Evolutionary conservation across 2,113 vertebrate genomes (phyloP), one percentile per base, ranked within the genome.

Genomic region (Nannobrachium achirus): DNA sequence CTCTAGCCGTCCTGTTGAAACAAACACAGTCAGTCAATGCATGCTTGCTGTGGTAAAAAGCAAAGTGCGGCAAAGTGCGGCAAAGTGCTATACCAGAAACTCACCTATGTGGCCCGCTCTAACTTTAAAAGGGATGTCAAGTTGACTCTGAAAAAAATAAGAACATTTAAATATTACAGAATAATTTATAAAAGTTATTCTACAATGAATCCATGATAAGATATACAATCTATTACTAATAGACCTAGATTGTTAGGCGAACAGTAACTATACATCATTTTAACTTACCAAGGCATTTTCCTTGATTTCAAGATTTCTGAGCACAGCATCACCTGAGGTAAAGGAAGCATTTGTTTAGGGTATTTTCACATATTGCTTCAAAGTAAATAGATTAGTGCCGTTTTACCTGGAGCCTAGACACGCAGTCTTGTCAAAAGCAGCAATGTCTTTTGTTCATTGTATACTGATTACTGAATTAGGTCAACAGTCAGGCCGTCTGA

Each of bases 101-200:
- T 95, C 92, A 98, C 98, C 93, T 92, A 99, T 98, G 79, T 97
- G 95, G 38, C 98, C 98, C 20, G 96, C 95, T 93, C 93, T 94
- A 76, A 99, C 95, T 94, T 96, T 98, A 89, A 99, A 99, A 56
- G 97, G 98, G 75, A 99, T 96, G 91, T 98, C 95, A 83, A 99
- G 86, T 59, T 98, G 94, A 92, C 95, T 96, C 98, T 99, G 90
- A 33, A 80, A 93, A 7, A 77, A 41, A 64, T 20, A 0, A 69
- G 59, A 1, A 78, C 2, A 51, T 4, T 13, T 18, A 39, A 50
- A 19, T 11, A 63, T 25, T 33, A 7, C 14, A 62, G 61, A 33
- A 10, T 65, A 57, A 45, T 6, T 60, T 56, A 4, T 52, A 15
- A 7, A 25, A 63, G 63, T 63, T 1, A 64, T 15, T 15, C 6